phyloP scores from a whole-genome alignment of 2,113 vertebrate species.

The Chaetops frenatus region DNA sequence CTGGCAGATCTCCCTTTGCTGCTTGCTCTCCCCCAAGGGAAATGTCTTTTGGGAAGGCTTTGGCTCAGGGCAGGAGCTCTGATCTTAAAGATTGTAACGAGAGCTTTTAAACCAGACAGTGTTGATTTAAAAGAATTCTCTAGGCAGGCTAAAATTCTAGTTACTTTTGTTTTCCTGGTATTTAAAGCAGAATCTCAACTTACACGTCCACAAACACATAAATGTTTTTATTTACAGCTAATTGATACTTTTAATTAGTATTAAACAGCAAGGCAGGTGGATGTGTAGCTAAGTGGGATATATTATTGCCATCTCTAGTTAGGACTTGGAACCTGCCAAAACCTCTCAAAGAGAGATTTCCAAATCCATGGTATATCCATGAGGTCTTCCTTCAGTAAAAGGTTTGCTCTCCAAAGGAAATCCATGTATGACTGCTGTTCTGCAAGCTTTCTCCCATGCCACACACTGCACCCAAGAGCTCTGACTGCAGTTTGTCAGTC shows the following conservation, averaged over 20 bases:
- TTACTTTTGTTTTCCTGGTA: neutral
- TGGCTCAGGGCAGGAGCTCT: neutral
- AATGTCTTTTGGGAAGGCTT: neutral
- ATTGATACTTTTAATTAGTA: neutral
- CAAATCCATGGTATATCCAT: neutral
- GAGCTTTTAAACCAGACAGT: neutral
- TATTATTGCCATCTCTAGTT: constrained; percentile 14
- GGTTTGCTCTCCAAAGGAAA: neutral
- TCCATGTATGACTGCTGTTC: accelerated
- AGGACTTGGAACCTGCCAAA: neutral
- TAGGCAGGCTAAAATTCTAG: neutral
- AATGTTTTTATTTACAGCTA: neutral
- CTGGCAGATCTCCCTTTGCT: neutral
- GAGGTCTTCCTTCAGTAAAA: neutral
- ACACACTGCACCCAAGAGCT: neutral
- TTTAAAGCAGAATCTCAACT: neutral
- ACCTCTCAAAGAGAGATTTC: neutral
- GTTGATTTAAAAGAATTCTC: neutral
- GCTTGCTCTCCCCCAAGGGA: neutral
- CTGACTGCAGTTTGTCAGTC: neutral
- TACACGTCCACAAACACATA: neutral
- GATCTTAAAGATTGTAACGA: neutral
- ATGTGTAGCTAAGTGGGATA: neutral
- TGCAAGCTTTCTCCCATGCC: neutral
- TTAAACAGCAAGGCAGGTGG: neutral